phyloP scores from a whole-genome alignment of 2,888 invertebrate genomes.

The Ophion obscuratus region DNA sequence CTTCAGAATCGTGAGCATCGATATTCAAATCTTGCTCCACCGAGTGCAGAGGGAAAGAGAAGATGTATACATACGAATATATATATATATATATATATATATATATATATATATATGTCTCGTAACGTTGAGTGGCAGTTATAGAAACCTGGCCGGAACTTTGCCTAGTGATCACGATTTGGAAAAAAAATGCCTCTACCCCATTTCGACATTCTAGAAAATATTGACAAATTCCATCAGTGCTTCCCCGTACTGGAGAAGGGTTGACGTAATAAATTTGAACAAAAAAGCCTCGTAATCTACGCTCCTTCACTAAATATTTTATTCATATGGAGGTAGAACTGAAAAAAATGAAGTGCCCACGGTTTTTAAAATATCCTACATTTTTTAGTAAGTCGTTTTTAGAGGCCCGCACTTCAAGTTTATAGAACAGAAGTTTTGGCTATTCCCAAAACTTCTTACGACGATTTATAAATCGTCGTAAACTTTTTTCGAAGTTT shows the following conservation, averaged over 20 bases:
- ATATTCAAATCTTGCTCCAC: constrained; percentile 58
- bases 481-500: too few species aligned
- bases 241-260: too few species aligned
- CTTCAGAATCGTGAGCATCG: constrained; percentile 52
- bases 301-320: too few species aligned
- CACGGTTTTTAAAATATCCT: too few species aligned
- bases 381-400: too few species aligned
- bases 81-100: background rate
- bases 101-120: background rate
- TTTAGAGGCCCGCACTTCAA: too few species aligned
- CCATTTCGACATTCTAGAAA: background rate
- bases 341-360: too few species aligned
- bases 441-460: too few species aligned
- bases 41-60: background rate
- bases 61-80: constrained; percentile 4
- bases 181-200: constrained; percentile 31
- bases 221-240: too few species aligned
- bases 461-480: too few species aligned
- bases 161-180: constrained; percentile 38
- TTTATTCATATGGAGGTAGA: too few species aligned
- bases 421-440: too few species aligned
- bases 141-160: constrained; percentile 14
- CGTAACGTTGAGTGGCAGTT: constrained; percentile 1
- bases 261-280: background rate
- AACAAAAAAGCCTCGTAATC: background rate